phyloP scores from a whole-genome alignment of 2,888 invertebrate genomes.

The Invenusta paracnida region DNA sequence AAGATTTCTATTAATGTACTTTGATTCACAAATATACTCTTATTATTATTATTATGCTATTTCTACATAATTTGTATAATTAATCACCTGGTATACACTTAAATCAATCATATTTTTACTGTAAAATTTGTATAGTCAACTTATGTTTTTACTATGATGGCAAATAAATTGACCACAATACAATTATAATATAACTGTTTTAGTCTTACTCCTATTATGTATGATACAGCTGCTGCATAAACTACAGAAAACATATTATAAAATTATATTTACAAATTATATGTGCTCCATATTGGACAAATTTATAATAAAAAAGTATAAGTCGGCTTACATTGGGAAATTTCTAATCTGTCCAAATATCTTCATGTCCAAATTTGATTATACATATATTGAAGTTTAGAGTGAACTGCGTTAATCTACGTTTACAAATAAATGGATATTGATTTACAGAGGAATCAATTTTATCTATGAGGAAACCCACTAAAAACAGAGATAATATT shows the following conservation, averaged over 20 bases:
- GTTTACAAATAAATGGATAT: neutral
- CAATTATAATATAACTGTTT: neutral
- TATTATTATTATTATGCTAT: too few species aligned
- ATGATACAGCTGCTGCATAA: neutral
- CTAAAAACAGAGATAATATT: too few species aligned
- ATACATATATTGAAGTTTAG: neutral
- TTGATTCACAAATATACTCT: too few species aligned
- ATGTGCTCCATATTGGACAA: neutral
- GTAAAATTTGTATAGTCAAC: too few species aligned
- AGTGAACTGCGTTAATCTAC: neutral
- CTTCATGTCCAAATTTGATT: neutral
- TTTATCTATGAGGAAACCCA: too few species aligned
- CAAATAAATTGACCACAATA: neutral
- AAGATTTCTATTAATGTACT: too few species aligned
- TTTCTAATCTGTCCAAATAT: neutral
- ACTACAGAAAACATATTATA: neutral
- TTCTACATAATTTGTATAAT: too few species aligned
- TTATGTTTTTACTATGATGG: too few species aligned
- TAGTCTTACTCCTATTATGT: neutral
- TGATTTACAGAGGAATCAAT: neutral
- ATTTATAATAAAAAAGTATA: neutral
- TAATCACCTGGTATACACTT: too few species aligned
- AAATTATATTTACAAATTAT: neutral
- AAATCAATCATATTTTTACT: too few species aligned
- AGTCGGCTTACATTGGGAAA: neutral